Evolutionary conservation across 2,113 vertebrate genomes (phyloP).

Genomic region (Megaceryle torquata): DNA sequence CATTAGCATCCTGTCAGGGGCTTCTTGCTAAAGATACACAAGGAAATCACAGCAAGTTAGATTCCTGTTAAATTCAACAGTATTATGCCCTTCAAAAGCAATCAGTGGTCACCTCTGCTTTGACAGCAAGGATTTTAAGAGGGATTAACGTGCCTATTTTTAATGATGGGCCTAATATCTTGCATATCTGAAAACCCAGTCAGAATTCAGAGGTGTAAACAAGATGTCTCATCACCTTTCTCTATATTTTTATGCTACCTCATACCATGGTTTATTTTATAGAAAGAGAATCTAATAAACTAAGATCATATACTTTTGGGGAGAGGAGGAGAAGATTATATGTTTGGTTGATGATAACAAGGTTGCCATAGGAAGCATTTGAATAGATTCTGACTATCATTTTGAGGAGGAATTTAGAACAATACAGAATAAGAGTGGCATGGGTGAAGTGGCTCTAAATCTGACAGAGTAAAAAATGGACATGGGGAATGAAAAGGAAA

Average conservation of each 20-base stretch:
- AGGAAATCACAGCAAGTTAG: neutral
- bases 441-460: neutral
- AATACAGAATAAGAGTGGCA: neutral
- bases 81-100: neutral
- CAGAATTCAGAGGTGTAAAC: neutral
- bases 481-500: neutral
- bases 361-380: neutral
- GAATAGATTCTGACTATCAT: neutral
- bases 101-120: neutral
- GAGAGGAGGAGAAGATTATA: conserved; percentile 30
- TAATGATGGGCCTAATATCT: neutral
- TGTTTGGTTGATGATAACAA: conserved; percentile 16
- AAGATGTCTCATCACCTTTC: conserved; percentile 17
- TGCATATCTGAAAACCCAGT: neutral
- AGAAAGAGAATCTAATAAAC: conserved; percentile 16
- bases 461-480: neutral
- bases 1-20: neutral
- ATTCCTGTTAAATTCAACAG: neutral
- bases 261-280: neutral
- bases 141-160: neutral
- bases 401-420: conserved; percentile 14
- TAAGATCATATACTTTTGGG: neutral
- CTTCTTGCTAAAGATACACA: neutral
- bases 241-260: neutral
- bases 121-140: neutral